phyloP scores from a whole-genome alignment of 2,797 vertebrate genomes.

The Gouania willdenowi region DNA sequence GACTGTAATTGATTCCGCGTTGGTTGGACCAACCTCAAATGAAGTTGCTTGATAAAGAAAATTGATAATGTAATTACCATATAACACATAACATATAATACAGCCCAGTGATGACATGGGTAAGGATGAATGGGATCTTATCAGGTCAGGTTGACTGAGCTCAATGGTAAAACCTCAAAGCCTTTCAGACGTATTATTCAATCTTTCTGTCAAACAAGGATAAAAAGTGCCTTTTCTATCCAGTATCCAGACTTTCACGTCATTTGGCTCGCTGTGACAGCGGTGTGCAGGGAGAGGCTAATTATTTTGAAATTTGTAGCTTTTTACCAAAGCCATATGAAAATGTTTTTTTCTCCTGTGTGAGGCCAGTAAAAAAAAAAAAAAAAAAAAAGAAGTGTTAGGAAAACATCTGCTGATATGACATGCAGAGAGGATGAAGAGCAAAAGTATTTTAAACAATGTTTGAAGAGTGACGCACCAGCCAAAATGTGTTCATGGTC shows the following conservation, averaged over 20 bases:
- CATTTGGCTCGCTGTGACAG: constrained; percentile 44
- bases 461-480: constrained; percentile 30
- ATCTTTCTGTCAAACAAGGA: constrained; percentile 48
- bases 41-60: constrained; percentile 17
- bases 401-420: constrained; percentile 38
- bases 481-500: constrained; percentile 26
- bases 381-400: constrained; percentile 28
- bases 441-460: constrained; percentile 20
- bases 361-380: constrained; percentile 42
- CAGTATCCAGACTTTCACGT: constrained; percentile 34
- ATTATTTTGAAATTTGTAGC: constrained; percentile 47
- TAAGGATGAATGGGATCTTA: constrained; percentile 49
- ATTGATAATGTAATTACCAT: constrained; percentile 32
- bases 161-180: constrained; percentile 39
- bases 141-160: constrained; percentile 50
- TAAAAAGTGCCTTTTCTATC: constrained; percentile 36
- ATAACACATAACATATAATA: constrained; percentile 37
- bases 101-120: constrained; percentile 41
- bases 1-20: constrained; percentile 7
- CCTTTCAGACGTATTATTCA: constrained; percentile 35
- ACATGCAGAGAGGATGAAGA: constrained; percentile 27
- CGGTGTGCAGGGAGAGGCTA: constrained; percentile 25
- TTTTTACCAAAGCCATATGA: constrained; percentile 34
- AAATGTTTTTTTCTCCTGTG: constrained; percentile 35
- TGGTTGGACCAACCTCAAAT: constrained; percentile 27